These are phyloP conservation scores for Branchellion lobata DNA, from an alignment of 2,888 invertebrate species.

Conservation along the genomic window DNA sequence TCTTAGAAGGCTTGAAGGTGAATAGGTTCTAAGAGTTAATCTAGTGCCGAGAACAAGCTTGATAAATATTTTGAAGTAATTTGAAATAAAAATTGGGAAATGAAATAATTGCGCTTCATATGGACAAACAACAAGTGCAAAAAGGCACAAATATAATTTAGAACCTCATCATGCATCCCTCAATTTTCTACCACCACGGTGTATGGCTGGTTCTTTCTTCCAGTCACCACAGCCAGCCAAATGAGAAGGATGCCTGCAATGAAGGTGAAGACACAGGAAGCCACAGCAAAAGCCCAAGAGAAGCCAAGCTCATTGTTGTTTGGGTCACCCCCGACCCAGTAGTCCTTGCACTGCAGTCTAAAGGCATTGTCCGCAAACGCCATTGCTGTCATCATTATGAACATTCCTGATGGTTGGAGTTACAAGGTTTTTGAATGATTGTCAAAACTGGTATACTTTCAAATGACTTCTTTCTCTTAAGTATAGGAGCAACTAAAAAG, in stretches of 20 bases:
- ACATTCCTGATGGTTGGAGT: constrained; percentile 50
- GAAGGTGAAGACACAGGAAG: constrained; percentile 51
- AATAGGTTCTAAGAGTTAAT: no score
- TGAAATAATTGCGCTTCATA: no score
- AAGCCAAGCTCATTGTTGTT: constrained; percentile 51
- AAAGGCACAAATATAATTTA: no score
- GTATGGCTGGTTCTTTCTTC: constrained; percentile 47
- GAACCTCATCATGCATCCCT: no score
- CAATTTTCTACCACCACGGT: neutral
- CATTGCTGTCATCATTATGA: constrained; percentile 53
- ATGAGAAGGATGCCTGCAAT: constrained; percentile 52
- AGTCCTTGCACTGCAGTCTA: constrained; percentile 53
- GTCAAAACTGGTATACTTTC: neutral
- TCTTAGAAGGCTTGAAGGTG: no score
- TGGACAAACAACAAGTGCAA: no score
- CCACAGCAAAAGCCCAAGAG: constrained; percentile 53
- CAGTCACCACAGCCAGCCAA: constrained; percentile 52
- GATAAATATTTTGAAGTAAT: no score
- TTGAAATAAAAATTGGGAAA: no score
- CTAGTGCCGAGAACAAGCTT: no score
- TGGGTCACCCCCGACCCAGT: constrained; percentile 53
- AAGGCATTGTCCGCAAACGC: constrained; percentile 54
- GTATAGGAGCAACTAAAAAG: no score
- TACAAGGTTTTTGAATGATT: neutral
- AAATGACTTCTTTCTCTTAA: neutral